Evolutionary conservation across 2,113 vertebrate genomes (phyloP).

Genomic region (Colius striatus): DNA sequence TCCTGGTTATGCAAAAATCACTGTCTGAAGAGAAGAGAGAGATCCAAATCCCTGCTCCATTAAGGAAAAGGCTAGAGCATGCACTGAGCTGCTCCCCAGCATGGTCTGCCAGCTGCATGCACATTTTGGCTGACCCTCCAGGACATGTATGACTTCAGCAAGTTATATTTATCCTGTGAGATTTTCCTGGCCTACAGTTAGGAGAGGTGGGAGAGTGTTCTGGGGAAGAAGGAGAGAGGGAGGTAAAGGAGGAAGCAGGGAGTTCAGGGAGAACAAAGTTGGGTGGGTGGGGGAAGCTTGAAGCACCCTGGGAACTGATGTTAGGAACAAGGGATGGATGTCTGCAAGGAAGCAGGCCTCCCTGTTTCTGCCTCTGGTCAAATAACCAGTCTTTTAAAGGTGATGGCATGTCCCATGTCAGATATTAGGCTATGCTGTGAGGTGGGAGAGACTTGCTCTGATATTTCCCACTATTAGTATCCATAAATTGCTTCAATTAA

Average conservation of each 20-base stretch:
- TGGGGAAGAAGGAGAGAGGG: background rate
- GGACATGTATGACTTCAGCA: background rate
- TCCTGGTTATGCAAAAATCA: background rate
- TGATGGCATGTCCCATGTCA: background rate
- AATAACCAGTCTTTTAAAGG: background rate
- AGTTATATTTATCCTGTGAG: background rate
- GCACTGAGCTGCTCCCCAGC: fast-evolving
- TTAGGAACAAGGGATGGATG: fast-evolving
- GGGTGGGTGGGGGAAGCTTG: background rate
- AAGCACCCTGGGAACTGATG: fast-evolving
- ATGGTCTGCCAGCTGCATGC: background rate
- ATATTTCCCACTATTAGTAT: background rate
- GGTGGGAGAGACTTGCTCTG: background rate
- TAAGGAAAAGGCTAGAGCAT: background rate
- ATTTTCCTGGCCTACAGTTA: background rate
- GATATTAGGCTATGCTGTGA: background rate
- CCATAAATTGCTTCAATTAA: background rate
- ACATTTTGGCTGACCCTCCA: background rate
- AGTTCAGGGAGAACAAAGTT: background rate
- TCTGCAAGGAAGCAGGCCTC: background rate
- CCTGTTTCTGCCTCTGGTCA: background rate
- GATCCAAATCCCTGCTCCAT: background rate
- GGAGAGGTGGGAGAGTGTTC: background rate
- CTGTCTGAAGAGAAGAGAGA: background rate
- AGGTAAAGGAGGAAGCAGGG: background rate